Conservation (phyloP, 1,140 invertebrate species). For the Oncopeltus fasciatus region DNA sequence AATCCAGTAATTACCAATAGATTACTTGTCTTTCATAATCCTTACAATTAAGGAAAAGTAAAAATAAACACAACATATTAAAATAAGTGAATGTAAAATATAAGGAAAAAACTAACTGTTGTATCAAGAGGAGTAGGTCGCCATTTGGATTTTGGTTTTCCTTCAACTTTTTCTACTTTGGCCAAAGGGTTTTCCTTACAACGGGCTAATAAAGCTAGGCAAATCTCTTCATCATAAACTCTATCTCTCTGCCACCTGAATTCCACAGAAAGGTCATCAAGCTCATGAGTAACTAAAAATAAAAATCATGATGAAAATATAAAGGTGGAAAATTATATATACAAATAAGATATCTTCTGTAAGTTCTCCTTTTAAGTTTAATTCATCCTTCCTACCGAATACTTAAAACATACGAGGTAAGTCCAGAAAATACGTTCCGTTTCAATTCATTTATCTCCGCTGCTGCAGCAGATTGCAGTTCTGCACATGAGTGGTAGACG, state of each 20-base stretch:
- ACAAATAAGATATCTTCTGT: too few species aligned
- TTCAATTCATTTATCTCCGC: too few species aligned
- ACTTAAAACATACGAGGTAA: too few species aligned
- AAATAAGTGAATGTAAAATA: background rate
- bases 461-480: too few species aligned
- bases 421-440: too few species aligned
- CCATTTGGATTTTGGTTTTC: constrained; percentile 92
- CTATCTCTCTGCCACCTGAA: constrained; percentile 80
- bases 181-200: constrained; percentile 63
- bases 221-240: constrained; percentile 76
- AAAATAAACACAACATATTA: background rate
- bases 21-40: background rate
- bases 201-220: constrained; percentile 62
- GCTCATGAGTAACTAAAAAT: constrained; percentile 49
- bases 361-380: too few species aligned
- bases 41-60: too few species aligned
- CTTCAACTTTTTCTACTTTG: constrained; percentile 63
- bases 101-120: constrained; percentile 48
- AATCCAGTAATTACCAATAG: background rate
- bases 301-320: constrained; percentile 3
- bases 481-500: too few species aligned
- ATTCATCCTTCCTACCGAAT: too few species aligned
- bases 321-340: background rate
- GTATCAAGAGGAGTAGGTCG: constrained; percentile 89
- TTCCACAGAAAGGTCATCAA: constrained; percentile 58